Evolutionary conservation across 2,113 vertebrate species (phyloP).

Genomic region (Passer montanus): DNA sequence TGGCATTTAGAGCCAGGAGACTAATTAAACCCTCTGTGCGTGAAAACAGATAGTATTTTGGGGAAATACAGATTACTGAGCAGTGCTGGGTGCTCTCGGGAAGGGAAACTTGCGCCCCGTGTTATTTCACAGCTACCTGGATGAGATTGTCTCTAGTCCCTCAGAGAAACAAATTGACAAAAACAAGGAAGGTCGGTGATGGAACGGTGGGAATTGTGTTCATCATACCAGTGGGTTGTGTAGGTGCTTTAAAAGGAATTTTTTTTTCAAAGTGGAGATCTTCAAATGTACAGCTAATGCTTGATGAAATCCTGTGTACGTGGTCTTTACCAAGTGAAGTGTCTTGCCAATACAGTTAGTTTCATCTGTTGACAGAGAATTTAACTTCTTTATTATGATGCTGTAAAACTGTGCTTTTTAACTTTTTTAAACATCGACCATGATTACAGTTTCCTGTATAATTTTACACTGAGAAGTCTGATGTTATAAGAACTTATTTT

Average conservation of each 20-base stretch:
- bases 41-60: not conserved
- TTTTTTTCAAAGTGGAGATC: not conserved
- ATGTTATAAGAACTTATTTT: not conserved
- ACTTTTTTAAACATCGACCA: not conserved
- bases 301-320: not conserved
- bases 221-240: not conserved
- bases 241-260: not conserved
- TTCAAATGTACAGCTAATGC: not conserved
- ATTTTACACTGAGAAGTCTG: not conserved
- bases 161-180: not conserved
- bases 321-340: not conserved
- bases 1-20: slow-evolving; percentile 34
- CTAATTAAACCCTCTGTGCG: slow-evolving; percentile 31
- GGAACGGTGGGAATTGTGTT: not conserved
- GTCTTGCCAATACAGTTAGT: not conserved
- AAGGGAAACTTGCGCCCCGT: not conserved
- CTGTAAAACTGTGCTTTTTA: not conserved
- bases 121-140: not conserved
- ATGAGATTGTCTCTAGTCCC: not conserved
- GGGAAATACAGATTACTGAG: not conserved
- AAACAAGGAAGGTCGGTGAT: not conserved
- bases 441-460: not conserved
- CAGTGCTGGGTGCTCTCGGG: not conserved
- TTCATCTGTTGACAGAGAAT: not conserved
- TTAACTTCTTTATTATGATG: not conserved